Percentiles rank a stretch among this genome's conserved stretches.
Conservation (phyloP, 2,888 invertebrate genomes). For the Xestia rhomboidea region DNA sequence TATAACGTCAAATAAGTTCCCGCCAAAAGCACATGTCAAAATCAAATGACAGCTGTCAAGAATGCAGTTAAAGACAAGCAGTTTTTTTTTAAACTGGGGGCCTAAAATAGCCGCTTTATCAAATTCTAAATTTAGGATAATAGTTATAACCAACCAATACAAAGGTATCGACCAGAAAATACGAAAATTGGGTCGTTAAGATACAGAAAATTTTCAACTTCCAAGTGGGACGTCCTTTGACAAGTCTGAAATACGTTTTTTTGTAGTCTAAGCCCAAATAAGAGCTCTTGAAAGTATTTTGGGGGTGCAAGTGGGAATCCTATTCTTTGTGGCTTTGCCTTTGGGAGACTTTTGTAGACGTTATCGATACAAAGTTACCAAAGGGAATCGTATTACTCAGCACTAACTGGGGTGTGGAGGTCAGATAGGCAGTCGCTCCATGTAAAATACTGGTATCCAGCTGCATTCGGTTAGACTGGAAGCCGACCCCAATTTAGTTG, state of each 20-base stretch:
- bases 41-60: conserved; percentile 25
- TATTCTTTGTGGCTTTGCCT: conserved; percentile 47
- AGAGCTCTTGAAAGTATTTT: conserved; percentile 55
- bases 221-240: conserved; percentile 38
- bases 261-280: conserved; percentile 45
- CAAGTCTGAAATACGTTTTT: conserved; percentile 35
- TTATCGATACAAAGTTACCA: conserved; percentile 11
- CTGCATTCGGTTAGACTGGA: neutral
- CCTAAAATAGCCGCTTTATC: no score
- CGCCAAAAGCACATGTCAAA: conserved; percentile 21
- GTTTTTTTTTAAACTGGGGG: neutral
- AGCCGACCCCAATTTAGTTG: neutral
- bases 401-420: neutral
- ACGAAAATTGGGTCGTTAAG: conserved; percentile 43
- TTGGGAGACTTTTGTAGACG: neutral
- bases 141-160: neutral
- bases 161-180: conserved; percentile 17
- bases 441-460: neutral
- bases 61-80: neutral
- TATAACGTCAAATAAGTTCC: neutral
- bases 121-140: no score
- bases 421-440: neutral
- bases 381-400: neutral
- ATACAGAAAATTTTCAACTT: conserved; percentile 29
- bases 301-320: conserved; percentile 18